Base-by-base conservation (phyloP, 2,888 invertebrate species). In the Microplitis deprimator region DNA sequence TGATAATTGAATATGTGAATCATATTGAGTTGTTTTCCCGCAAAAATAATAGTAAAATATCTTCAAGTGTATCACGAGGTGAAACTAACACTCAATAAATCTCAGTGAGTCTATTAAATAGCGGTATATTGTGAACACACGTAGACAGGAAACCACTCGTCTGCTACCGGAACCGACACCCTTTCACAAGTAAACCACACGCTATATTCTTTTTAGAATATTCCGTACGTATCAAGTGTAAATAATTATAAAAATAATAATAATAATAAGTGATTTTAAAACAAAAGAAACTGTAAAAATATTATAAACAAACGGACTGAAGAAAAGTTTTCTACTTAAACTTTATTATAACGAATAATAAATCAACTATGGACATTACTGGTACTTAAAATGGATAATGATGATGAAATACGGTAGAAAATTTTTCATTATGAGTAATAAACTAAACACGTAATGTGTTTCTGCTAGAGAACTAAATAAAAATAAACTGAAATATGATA, bases 181-280 rank as follows among this genome's bases (percentile, higher is more conserved):
- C 73, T 73, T 73, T 73, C 73, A 29, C 65, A 73, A 65, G 65
- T 41, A 73, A 65, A 73, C 73, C 64, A 16, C 65, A 50, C 39
- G 40, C 64, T 41, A 13, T 50, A 50, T n/a, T 68, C 6, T 39
- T 6, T 39, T 17, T 39, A 16, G 16, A 10, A 6, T 20, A 65
- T 65, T 39, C 10, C 41, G 50, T 10, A 40, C 16, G n/a, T 62
- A 60, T 40, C 20, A n/a, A 72, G 50, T 50, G 50, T 38, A 40
- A 38, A 39, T 29, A 72, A 62, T 16, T n/a, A 72, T 38, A 50
- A 20, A 10, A 50, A 67, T 73, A 73, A 73, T 50, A 73, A 65
- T n/a, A n/a, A n/a, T 20, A n/a, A 64, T 20, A 64, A 64, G 29
- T 29, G 3, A 29, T 29, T 29, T 64, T 64, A 20, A 17, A 64